phyloP scores from a whole-genome alignment of 1,140 invertebrate species.

The Myzus persicae region DNA sequence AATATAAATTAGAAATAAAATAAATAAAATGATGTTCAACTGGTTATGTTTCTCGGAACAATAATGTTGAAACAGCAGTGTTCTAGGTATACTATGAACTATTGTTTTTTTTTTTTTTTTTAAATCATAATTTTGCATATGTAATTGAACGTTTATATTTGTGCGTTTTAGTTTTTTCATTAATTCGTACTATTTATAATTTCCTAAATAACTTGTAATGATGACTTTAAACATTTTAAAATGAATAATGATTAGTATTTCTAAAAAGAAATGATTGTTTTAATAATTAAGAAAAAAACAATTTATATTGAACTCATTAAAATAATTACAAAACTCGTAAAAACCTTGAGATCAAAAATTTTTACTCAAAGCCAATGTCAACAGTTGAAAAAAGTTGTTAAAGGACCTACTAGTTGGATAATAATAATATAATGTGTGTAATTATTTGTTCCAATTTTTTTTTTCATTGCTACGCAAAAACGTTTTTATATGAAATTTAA shows the following conservation, averaged over 20 bases:
- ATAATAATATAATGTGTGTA: conserved; percentile 1
- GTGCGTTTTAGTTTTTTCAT: background rate
- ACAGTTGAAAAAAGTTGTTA: background rate
- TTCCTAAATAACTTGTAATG: background rate
- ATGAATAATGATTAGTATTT: background rate
- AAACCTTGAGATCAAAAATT: background rate
- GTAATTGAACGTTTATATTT: conserved; percentile 7
- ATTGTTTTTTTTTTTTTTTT: background rate
- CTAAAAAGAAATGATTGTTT: background rate
- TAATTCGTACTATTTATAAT: background rate
- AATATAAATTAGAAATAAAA: background rate
- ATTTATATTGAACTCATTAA: conserved; percentile 1
- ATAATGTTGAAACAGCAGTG: background rate
- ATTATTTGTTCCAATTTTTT: background rate
- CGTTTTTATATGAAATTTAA: background rate
- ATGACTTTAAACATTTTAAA: background rate
- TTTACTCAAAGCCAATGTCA: background rate
- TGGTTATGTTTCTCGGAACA: background rate
- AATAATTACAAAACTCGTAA: background rate
- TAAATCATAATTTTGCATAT: background rate
- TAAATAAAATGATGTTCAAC: background rate
- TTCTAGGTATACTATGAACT: background rate
- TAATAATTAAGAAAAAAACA: background rate
- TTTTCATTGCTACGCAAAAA: background rate
- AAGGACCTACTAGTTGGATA: background rate